These are phyloP conservation scores for Gibbula magus DNA, from an alignment of 2,888 invertebrate species.

Conservation along the genomic window DNA sequence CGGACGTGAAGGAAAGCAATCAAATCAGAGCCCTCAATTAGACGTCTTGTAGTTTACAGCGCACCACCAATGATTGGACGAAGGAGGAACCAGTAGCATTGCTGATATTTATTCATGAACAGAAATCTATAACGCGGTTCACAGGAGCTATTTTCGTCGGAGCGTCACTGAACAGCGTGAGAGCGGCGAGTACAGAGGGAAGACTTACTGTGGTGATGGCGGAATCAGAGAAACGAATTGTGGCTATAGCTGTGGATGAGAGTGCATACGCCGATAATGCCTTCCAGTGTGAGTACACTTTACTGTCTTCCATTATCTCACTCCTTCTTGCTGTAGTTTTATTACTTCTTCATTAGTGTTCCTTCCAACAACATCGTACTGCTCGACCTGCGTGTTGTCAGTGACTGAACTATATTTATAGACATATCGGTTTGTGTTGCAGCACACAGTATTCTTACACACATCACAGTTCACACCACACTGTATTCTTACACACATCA, in stretches of 20 bases:
- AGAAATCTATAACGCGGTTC: not conserved
- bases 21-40: not conserved
- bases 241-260: conserved; percentile 21
- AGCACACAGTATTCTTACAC: no score
- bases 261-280: conserved; percentile 17
- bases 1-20: not conserved
- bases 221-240: not conserved
- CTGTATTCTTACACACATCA: no score
- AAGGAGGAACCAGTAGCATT: not conserved
- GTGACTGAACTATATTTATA: no score
- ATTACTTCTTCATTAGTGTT: no score
- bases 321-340: no score
- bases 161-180: no score
- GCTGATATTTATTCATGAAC: conserved; percentile 6
- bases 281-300: conserved; percentile 21
- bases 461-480: no score
- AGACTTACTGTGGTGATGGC: not conserved
- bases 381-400: no score
- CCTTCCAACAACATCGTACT: no score
- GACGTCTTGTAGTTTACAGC: not conserved
- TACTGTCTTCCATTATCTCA: no score
- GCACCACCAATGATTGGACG: not conserved
- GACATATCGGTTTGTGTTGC: no score
- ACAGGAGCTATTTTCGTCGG: not conserved
- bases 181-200: not conserved